Percentiles rank a stretch among this genome's conserved stretches.
Conservation (phyloP, 2,113 vertebrate genomes). For the Caloenas nicobarica region DNA sequence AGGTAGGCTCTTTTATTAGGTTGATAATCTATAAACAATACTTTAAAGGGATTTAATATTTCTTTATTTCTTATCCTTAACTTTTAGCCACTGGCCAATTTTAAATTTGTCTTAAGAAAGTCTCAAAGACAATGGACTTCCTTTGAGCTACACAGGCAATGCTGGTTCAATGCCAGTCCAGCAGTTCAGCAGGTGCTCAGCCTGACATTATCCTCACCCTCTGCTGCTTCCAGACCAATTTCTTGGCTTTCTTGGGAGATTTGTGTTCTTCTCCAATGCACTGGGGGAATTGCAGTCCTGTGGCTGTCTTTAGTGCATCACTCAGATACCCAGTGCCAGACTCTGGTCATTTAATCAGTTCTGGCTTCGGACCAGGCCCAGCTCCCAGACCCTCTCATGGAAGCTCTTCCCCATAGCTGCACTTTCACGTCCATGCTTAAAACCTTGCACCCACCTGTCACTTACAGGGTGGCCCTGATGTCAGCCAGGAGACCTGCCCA, state of each 20-base stretch:
- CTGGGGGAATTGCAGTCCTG: rapidly evolving
- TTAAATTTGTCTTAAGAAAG: neutral
- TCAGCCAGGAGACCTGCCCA: neutral
- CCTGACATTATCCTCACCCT: neutral
- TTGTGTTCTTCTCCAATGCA: neutral
- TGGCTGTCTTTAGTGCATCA: neutral
- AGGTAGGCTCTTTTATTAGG: neutral
- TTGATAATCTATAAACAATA: neutral
- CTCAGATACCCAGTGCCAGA: neutral
- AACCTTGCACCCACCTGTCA: neutral
- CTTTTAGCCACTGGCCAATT: neutral
- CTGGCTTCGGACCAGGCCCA: neutral
- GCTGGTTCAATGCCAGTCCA: neutral
- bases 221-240: neutral
- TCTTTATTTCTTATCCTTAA: neutral
- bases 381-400: neutral
- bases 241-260: neutral
- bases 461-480: neutral
- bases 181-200: neutral
- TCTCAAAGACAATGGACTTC: neutral
- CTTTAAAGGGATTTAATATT: neutral
- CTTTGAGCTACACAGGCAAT: neutral
- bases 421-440: neutral
- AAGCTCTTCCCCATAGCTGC: neutral
- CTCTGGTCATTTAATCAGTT: neutral